A percentile compares a stretch with the other conserved stretches of the same genome.
These are phyloP conservation scores for Gymnoscopelus microlampas DNA, from an alignment of 2,797 vertebrate species.

Conservation along the genomic window DNA sequence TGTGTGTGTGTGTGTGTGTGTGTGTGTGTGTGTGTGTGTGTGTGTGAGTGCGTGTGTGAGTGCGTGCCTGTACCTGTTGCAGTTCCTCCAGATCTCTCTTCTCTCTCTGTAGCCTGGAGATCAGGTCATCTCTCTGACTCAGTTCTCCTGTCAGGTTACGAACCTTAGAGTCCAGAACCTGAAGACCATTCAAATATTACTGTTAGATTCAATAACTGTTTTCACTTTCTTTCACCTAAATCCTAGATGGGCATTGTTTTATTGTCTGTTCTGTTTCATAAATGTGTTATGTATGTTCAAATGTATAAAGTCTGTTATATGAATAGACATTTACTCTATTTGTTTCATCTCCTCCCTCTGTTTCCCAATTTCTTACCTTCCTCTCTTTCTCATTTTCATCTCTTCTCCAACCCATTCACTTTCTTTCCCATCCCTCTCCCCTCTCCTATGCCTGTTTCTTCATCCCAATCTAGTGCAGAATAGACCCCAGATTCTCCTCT, in stretches of 20 bases:
- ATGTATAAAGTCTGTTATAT: neutral
- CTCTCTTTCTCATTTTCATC: too few relatives aligned
- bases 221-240: too few relatives aligned
- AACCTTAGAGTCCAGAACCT: conserved; percentile 79
- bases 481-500: too few relatives aligned
- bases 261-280: too few relatives aligned
- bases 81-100: conserved; percentile 80
- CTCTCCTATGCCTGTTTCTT: neutral
- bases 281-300: neutral
- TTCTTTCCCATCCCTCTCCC: neutral
- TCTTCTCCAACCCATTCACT: too few relatives aligned
- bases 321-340: neutral
- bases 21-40: neutral
- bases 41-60: neutral
- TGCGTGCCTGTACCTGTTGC: conserved; percentile 71
- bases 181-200: conserved; percentile 14
- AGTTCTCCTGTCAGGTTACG: conserved; percentile 76
- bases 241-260: too few relatives aligned
- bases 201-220: too few relatives aligned
- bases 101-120: conserved; percentile 80
- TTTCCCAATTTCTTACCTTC: too few relatives aligned
- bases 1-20: neutral
- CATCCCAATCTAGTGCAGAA: neutral
- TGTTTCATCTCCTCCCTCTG: neutral
- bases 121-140: conserved; percentile 75